A percentile compares a stretch with the other conserved stretches of the same genome.
Evolutionary conservation across 2,113 vertebrate species (phyloP).

Genomic region (human): DNA sequence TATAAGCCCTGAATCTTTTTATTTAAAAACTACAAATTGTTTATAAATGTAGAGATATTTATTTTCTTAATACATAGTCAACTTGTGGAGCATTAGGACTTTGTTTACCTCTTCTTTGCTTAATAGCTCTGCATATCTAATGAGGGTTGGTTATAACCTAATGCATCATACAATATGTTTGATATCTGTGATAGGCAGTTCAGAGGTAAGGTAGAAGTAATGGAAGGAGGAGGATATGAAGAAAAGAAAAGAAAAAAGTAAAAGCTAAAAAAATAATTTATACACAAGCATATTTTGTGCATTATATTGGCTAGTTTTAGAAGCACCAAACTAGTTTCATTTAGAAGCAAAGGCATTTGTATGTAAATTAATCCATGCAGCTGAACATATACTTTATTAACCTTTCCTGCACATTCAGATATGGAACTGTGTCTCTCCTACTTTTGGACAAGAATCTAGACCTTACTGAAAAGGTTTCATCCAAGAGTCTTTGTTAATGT

Average conservation of each 20-base stretch:
- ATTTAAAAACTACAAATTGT: not conserved
- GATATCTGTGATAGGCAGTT: not conserved
- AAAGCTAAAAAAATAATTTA: not conserved
- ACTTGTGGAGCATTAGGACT: not conserved
- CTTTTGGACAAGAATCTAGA: not conserved
- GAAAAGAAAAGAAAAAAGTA: not conserved
- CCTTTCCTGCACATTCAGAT: not conserved
- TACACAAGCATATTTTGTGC: not conserved
- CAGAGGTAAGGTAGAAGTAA: not conserved
- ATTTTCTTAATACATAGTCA: not conserved
- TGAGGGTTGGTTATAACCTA: not conserved
- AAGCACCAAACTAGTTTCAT: not conserved
- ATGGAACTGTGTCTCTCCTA: not conserved
- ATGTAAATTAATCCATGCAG: not conserved
- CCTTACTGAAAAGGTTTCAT: not conserved
- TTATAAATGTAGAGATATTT: not conserved
- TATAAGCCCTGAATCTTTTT: not conserved
- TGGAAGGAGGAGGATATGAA: not conserved
- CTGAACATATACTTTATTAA: not conserved
- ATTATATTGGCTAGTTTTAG: not conserved
- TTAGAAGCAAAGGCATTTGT: conserved; percentile 4
- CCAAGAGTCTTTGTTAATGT: not conserved
- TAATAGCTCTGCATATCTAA: not conserved
- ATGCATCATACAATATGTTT: not conserved
- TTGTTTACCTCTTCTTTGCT: not conserved